These are phyloP conservation scores for Hyppa rectilinea DNA, from an alignment of 2,888 invertebrate genomes.

Conservation along the genomic window DNA sequence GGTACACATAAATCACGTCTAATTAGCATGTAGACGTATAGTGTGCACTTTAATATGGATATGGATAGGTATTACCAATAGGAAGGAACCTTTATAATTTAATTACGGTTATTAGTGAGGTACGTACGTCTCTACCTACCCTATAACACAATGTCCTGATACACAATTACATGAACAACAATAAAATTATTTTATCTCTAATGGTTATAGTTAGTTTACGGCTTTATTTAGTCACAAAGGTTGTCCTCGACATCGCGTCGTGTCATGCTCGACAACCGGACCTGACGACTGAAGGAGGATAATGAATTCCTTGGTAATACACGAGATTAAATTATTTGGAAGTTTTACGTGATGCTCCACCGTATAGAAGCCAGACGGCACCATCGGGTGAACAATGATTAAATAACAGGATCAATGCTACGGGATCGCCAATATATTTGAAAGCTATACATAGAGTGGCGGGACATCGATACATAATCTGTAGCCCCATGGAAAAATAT, in stretches of 20 bases:
- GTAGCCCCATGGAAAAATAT: no score
- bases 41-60: no score
- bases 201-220: constrained; percentile 52
- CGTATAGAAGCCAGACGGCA: background rate
- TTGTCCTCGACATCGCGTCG: constrained; percentile 45
- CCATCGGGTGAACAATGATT: background rate
- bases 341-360: background rate
- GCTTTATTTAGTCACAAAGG: constrained; percentile 38
- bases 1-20: no score
- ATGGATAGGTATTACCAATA: no score
- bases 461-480: no score
- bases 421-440: no score
- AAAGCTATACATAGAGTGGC: no score
- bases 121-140: background rate
- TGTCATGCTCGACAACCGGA: constrained; percentile 9
- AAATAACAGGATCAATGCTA: no score
- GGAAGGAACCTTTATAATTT: background rate
- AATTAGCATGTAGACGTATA: no score
- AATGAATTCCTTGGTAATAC: background rate
- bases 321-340: background rate
- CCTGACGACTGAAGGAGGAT: constrained; percentile 22
- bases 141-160: background rate
- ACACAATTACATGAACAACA: constrained; percentile 25
- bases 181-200: constrained; percentile 43
- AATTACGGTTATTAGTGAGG: background rate